phyloP scores from a whole-genome alignment of 1,140 invertebrate genomes.

The Drosophila quadrilineata region DNA sequence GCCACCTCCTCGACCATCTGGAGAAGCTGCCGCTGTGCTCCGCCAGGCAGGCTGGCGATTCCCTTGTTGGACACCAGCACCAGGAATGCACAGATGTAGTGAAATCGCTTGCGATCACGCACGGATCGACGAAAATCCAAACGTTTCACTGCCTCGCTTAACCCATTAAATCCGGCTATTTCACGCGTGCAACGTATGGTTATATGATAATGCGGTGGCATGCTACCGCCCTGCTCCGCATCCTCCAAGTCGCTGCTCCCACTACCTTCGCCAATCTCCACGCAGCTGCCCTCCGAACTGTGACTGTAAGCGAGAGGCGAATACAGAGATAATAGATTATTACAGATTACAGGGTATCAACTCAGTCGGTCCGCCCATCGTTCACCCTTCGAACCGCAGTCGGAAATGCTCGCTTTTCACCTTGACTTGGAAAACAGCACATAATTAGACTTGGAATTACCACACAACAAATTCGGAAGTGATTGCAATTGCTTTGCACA shows the following conservation, averaged over 20 bases:
- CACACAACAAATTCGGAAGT: conserved; percentile 29
- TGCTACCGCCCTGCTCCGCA: conserved; percentile 27
- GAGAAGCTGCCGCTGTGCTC: conserved; percentile 95
- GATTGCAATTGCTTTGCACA: conserved; percentile 7
- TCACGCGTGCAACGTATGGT: conserved; percentile 95
- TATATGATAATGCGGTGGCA: conserved; percentile 95
- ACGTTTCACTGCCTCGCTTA: conserved; percentile 96
- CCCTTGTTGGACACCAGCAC: conserved; percentile 92
- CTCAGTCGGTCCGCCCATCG: too few relatives aligned
- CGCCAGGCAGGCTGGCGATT: conserved; percentile 91
- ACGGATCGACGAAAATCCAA: conserved; percentile 97
- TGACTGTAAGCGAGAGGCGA: conserved; percentile 33
- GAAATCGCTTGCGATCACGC: conserved; percentile 95
- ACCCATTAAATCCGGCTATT: conserved; percentile 96
- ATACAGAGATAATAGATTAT: not conserved
- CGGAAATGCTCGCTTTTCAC: not conserved
- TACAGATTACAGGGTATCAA: too few relatives aligned
- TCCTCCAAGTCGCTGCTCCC: conserved; percentile 35
- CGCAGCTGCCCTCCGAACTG: conserved; percentile 66
- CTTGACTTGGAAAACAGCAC: not conserved
- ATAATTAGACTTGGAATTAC: not conserved
- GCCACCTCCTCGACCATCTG: conserved; percentile 97
- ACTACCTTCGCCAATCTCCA: conserved; percentile 25
- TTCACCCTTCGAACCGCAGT: too few relatives aligned
- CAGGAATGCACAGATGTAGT: conserved; percentile 96